Evolutionary conservation across 2,888 invertebrate genomes (phyloP), one percentile per base, ranked within the genome.

Genomic region (Macaria liturata): DNA sequence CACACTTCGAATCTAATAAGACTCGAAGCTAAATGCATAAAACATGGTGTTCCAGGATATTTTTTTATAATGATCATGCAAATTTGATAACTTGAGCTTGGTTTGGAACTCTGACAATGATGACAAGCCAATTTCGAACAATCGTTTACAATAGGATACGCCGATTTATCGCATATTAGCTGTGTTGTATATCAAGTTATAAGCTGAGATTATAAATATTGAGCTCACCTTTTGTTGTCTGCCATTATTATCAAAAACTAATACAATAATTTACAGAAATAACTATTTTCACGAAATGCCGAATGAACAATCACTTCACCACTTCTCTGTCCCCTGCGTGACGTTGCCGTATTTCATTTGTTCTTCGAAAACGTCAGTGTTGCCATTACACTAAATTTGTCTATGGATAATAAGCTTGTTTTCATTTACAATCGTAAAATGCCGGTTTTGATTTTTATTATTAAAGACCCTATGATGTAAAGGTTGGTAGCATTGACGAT

Each of bases 311-410:
- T 80, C 83, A 81, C 84, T 83, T 75, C 71, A 72, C 73, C 69
- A 77, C 79, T 82, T 83, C 77, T 78, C 72, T 76, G 20, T 20
- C 20, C 74, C 74, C 71, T 83, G 84, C 88, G 86, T 92, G 92
- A 92, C 92, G 92, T 92, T 92, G 92, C 91, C 88, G 89, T 90
- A 91, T 92, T 92, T 92, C 91, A 92, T 92, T 92, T 91, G 92
- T 92, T 89, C 88, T 31, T 4, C 48, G 44, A 40, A 67, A 75
- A 75, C 59, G 59, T 9, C 9, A 49, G 74, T 84, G 80, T 82
- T 87, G 80, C 87, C 76, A 82, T 57, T 54, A 7, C 54, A 58
- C 67, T 46, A 39, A 30, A 6, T 39, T 55, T 56, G 59, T 64
- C 59, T 59, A 58, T 65, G 61, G 54, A 44, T 54, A 54, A 49